Percentiles rank a stretch among this genome's conserved stretches.
Evolutionary conservation across 2,888 invertebrate genomes (phyloP).

Genomic region (Drosophila paucipuncta): DNA sequence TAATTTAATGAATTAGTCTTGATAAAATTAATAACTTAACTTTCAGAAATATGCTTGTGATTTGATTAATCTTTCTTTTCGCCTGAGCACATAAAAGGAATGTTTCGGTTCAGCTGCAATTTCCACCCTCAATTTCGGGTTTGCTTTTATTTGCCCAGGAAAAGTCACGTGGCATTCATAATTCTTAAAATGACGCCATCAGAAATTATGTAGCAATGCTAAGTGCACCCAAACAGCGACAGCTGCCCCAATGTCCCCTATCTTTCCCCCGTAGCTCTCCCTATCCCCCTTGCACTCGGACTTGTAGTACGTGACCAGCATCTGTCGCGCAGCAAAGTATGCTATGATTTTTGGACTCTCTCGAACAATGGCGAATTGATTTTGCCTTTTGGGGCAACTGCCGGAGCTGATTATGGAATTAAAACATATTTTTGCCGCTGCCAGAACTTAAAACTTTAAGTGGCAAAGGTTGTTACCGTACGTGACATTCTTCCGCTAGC

Average conservation of each 20-base stretch:
- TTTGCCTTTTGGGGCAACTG: conserved; percentile 57
- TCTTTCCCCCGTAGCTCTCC: neutral
- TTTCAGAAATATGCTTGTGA: neutral
- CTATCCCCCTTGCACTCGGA: neutral
- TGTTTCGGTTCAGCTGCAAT: conserved; percentile 49
- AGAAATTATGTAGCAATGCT: conserved; percentile 73
- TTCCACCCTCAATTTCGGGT: conserved; percentile 14
- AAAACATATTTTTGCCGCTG: conserved; percentile 69
- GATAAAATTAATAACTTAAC: neutral
- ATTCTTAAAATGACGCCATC: conserved; percentile 83
- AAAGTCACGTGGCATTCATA: conserved; percentile 84
- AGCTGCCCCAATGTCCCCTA: conserved; percentile 40
- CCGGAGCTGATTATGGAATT: conserved; percentile 74
- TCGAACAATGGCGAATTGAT: conserved; percentile 71
- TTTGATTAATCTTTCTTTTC: conserved; percentile 25
- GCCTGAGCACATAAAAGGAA: conserved; percentile 22
- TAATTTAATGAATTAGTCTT: neutral
- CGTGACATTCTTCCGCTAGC: conserved; percentile 65
- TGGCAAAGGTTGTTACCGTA: conserved; percentile 74
- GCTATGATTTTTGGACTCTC: conserved; percentile 55
- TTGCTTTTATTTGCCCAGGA: conserved; percentile 61
- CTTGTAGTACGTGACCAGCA: conserved; percentile 75
- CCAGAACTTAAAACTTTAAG: conserved; percentile 72
- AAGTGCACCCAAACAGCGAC: conserved; percentile 71
- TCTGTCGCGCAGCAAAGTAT: conserved; percentile 61